Evolutionary conservation across 2,888 invertebrate genomes (phyloP).

Genomic region (Aethes cnicana): DNA sequence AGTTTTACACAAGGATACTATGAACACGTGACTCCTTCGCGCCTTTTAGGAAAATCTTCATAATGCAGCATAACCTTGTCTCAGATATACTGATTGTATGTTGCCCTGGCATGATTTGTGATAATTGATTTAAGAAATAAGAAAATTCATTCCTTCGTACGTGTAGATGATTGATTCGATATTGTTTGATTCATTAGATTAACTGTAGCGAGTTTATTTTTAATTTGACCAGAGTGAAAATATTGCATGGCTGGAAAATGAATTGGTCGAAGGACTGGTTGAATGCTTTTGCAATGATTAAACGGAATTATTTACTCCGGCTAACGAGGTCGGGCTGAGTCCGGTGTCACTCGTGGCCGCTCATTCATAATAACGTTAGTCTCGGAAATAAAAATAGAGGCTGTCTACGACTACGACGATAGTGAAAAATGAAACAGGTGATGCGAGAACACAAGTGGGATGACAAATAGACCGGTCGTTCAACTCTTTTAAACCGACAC

Average conservation of each 20-base stretch:
- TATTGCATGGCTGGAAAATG: constrained; percentile 8
- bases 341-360: constrained; percentile 49
- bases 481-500: constrained; percentile 45
- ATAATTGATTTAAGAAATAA: no score
- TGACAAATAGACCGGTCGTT: constrained; percentile 64
- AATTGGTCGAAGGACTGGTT: not conserved
- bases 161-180: no score
- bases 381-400: constrained; percentile 62
- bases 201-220: not conserved
- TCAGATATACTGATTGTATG: no score
- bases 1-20: not conserved
- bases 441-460: constrained; percentile 60
- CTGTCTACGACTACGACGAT: constrained; percentile 54
- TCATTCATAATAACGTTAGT: constrained; percentile 65
- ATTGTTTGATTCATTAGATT: not conserved
- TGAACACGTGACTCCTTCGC: constrained; percentile 1
- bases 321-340: constrained; percentile 44
- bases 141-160: no score
- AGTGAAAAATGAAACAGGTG: constrained; percentile 74
- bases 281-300: constrained; percentile 24
- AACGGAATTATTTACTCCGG: constrained; percentile 44
- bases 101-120: no score
- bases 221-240: constrained; percentile 8
- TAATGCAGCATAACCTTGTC: no score
- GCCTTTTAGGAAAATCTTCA: no score